Percentiles rank a stretch among this genome's conserved stretches.
phyloP scores from a whole-genome alignment of 2,888 invertebrate species.

The Stictocephala bisonia region DNA sequence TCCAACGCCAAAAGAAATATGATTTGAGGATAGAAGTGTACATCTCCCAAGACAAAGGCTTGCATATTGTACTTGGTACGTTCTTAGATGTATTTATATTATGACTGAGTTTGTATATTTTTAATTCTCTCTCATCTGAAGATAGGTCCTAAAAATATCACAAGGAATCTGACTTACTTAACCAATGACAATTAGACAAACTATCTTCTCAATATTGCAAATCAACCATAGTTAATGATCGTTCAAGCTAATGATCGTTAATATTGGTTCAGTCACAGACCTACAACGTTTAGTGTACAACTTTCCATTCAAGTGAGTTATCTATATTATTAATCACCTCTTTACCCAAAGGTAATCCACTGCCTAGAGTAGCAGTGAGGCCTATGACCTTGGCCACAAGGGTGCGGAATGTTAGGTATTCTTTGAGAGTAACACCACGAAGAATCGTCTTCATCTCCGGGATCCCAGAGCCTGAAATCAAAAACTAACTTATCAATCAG shows the following conservation, averaged over 20 bases:
- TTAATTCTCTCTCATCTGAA: too few species aligned
- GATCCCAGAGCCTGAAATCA: slow-evolving; percentile 94
- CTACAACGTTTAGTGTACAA: neutral
- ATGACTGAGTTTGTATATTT: too few species aligned
- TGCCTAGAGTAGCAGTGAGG: slow-evolving; percentile 93
- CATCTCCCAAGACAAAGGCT: too few species aligned
- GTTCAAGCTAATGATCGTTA: too few species aligned
- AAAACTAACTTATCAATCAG: too few species aligned
- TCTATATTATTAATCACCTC: slow-evolving; percentile 79
- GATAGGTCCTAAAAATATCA: too few species aligned
- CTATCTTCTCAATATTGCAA: neutral
- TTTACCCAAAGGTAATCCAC: slow-evolving; percentile 97
- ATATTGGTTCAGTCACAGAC: slow-evolving; percentile 18
- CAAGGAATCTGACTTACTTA: too few species aligned
- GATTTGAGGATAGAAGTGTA: too few species aligned
- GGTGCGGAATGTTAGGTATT: slow-evolving; percentile 95
- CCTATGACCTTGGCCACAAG: slow-evolving; percentile 95
- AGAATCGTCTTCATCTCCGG: slow-evolving; percentile 99
- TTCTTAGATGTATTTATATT: too few species aligned
- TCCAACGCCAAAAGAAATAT: too few species aligned
- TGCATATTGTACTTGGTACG: too few species aligned
- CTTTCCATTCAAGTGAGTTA: too few species aligned
- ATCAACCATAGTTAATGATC: neutral
- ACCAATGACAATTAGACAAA: neutral
- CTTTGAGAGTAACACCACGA: slow-evolving; percentile 95